Evolutionary conservation across 2,888 invertebrate species (phyloP).

Genomic region (Dynastes grantii): DNA sequence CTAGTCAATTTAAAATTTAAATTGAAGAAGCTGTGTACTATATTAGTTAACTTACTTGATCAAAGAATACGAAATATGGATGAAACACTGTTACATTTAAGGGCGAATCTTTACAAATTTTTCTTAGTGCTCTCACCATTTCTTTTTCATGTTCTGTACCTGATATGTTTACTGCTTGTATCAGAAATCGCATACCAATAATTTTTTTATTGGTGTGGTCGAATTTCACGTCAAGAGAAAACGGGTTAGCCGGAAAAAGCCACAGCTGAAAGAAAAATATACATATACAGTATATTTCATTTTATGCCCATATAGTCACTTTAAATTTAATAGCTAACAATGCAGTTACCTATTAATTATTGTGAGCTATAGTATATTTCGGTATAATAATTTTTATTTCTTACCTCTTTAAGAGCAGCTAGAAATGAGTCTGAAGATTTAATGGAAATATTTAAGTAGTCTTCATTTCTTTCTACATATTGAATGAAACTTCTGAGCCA

Average conservation of each 20-base stretch:
- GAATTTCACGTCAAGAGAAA: slow-evolving; percentile 88
- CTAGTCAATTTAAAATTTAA: no score
- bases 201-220: slow-evolving; percentile 84
- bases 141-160: slow-evolving; percentile 93
- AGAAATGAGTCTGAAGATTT: slow-evolving; percentile 83
- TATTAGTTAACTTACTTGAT: slow-evolving; percentile 76
- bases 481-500: slow-evolving; percentile 89
- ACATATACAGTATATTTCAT: background rate
- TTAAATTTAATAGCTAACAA: no score
- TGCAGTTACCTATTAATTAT: no score
- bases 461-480: slow-evolving; percentile 83
- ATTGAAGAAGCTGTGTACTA: background rate
- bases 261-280: slow-evolving; percentile 73
- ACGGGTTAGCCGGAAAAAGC: slow-evolving; percentile 85
- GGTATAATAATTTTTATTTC: slow-evolving; percentile 42
- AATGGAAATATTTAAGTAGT: slow-evolving; percentile 84
- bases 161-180: slow-evolving; percentile 91
- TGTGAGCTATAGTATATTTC: background rate
- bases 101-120: slow-evolving; percentile 83
- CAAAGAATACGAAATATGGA: slow-evolving; percentile 96
- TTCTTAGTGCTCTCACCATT: slow-evolving; percentile 87
- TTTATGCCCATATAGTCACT: no score
- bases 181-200: slow-evolving; percentile 86
- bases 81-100: slow-evolving; percentile 94
- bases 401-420: slow-evolving; percentile 82